Conservation (phyloP, 2,797 vertebrate species). For the Steatocranus sp. region DNA sequence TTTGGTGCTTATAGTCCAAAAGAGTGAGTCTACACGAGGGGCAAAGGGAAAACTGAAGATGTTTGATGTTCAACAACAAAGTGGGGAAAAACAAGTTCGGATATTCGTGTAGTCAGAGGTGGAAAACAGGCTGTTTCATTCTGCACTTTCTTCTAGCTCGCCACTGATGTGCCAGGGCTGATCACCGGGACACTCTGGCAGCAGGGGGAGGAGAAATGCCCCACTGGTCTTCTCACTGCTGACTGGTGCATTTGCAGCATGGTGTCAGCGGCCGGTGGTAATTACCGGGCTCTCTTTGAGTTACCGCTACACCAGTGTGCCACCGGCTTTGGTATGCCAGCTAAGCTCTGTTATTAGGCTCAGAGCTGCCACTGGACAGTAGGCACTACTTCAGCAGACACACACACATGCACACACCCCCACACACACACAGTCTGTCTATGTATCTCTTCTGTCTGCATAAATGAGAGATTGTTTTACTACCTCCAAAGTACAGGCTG, state of each 20-base stretch:
- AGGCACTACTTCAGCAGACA: constrained; percentile 17
- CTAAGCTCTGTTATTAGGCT: constrained; percentile 70
- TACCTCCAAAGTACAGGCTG: constrained; percentile 10
- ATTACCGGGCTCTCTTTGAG: constrained; percentile 65
- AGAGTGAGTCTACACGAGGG: constrained; percentile 43
- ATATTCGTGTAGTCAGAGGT: neutral
- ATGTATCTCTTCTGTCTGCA: neutral
- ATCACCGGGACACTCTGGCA: constrained; percentile 13
- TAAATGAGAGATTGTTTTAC: constrained; percentile 8
- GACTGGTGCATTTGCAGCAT: constrained; percentile 62
- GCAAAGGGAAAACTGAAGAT: constrained; percentile 12
- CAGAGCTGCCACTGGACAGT: constrained; percentile 47
- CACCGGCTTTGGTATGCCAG: constrained; percentile 61
- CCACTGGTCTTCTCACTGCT: constrained; percentile 30
- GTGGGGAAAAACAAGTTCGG: neutral
- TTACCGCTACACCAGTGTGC: constrained; percentile 56
- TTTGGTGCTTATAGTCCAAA: constrained; percentile 43
- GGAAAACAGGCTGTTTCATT: neutral
- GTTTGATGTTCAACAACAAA: neutral
- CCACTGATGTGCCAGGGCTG: neutral
- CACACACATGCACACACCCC: neutral
- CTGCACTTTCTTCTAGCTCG: neutral
- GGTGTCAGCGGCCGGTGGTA: constrained; percentile 64
- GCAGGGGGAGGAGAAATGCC: neutral
- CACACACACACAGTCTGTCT: neutral